A percentile compares a stretch with the other conserved stretches of the same genome.
Conservation (phyloP, 2,797 vertebrate species). For the Lepidocolaptes lacrymiger region DNA sequence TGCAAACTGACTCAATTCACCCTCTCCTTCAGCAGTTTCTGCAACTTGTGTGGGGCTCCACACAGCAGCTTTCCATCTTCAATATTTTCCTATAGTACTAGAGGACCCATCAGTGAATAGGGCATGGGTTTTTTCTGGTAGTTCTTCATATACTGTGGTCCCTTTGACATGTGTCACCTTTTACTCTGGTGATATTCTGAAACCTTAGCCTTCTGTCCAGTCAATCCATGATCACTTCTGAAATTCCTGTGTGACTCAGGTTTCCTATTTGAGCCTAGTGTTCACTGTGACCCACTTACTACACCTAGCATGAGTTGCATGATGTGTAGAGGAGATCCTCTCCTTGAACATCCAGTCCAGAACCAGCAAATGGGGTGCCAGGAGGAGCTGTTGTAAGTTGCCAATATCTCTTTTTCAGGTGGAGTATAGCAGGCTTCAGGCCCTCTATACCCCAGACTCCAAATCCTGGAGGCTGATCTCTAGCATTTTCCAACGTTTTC, state of each 20-base stretch:
- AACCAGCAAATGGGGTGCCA: neutral
- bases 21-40: neutral
- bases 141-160: neutral
- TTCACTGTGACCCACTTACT: neutral
- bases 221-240: neutral
- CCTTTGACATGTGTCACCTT: neutral
- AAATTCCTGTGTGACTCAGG: neutral
- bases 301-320: neutral
- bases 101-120: neutral
- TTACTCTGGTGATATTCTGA: neutral
- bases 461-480: neutral
- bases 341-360: neutral
- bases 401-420: neutral
- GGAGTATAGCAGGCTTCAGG: neutral
- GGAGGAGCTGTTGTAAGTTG: neutral
- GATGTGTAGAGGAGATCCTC: neutral
- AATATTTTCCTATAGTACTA: neutral
- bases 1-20: neutral
- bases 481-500: neutral
- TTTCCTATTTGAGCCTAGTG: neutral
- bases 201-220: neutral
- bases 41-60: too few relatives aligned
- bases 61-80: neutral
- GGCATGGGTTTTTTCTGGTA: neutral
- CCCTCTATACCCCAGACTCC: neutral